phyloP scores from a whole-genome alignment of 2,113 vertebrate species.

The Neogobius melanostomus region DNA sequence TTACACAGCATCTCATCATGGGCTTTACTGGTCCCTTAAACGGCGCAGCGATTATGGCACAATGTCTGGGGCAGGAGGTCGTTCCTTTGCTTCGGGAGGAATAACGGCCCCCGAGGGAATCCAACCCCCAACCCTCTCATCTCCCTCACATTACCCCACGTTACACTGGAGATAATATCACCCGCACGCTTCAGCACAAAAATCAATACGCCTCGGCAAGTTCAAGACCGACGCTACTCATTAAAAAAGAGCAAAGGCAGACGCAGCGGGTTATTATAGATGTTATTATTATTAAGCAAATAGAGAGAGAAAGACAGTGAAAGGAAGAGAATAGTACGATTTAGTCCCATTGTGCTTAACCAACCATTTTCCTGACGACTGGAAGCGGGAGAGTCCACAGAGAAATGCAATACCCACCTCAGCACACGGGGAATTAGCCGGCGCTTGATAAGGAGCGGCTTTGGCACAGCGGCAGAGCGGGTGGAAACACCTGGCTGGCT shows the following conservation, averaged over 20 bases:
- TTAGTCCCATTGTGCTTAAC: slow-evolving; percentile 48
- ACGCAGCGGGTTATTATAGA: slow-evolving; percentile 43
- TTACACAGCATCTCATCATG: slow-evolving; percentile 47
- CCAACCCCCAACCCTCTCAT: slow-evolving; percentile 29
- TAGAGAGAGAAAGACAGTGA: slow-evolving; percentile 34
- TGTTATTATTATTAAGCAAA: slow-evolving; percentile 68
- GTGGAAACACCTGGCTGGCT: slow-evolving; percentile 7
- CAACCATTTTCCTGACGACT: slow-evolving; percentile 42
- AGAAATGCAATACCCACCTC: slow-evolving; percentile 39
- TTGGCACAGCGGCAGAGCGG: slow-evolving; percentile 13
- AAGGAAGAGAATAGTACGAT: slow-evolving; percentile 44
- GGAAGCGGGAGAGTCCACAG: neutral
- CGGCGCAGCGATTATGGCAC: slow-evolving; percentile 49
- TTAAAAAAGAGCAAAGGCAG: slow-evolving; percentile 61
- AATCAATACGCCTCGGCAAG: slow-evolving; percentile 65
- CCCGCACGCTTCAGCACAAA: slow-evolving; percentile 49
- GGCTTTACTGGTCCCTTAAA: slow-evolving; percentile 58
- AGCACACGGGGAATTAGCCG: slow-evolving; percentile 55
- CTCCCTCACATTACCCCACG: slow-evolving; percentile 32
- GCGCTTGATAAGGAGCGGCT: slow-evolving; percentile 29
- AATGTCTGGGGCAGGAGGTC: slow-evolving; percentile 49
- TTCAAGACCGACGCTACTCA: slow-evolving; percentile 64
- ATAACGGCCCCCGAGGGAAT: slow-evolving; percentile 35
- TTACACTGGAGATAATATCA: slow-evolving; percentile 58
- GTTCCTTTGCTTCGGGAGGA: slow-evolving; percentile 22